Evolutionary conservation across 2,797 vertebrate genomes (phyloP).

Genomic region (Parotocinclus haroldoi): DNA sequence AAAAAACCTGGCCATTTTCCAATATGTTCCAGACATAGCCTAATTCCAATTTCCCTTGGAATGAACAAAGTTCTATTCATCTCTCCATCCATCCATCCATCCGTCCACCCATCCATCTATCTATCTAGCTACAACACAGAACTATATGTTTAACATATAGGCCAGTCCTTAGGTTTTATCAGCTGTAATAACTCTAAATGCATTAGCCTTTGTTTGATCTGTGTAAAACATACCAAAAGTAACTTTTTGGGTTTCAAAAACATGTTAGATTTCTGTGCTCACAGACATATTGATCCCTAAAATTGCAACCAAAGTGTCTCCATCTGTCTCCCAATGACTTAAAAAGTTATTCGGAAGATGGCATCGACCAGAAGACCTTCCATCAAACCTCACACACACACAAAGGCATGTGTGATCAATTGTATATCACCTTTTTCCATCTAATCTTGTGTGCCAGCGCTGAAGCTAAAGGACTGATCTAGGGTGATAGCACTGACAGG

Average conservation of each 20-base stretch:
- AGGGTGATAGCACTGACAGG: slow-evolving; percentile 1
- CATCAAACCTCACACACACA: slow-evolving; percentile 49
- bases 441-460: slow-evolving; percentile 21
- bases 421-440: slow-evolving; percentile 10
- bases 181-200: too few relatives aligned
- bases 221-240: neutral
- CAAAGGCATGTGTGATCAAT: slow-evolving; percentile 38
- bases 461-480: slow-evolving; percentile 19
- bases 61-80: too few relatives aligned
- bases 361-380: slow-evolving; percentile 61
- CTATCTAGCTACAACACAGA: too few relatives aligned
- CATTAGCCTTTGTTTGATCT: neutral
- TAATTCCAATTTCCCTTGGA: too few relatives aligned
- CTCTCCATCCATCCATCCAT: too few relatives aligned
- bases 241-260: neutral
- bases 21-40: too few relatives aligned
- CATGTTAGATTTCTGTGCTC: slow-evolving; percentile 3
- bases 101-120: too few relatives aligned
- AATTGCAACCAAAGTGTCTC: slow-evolving; percentile 41
- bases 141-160: too few relatives aligned
- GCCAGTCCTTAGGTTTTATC: too few relatives aligned
- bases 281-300: slow-evolving; percentile 31
- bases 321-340: slow-evolving; percentile 68
- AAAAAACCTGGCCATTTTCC: too few relatives aligned
- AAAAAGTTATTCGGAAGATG: slow-evolving; percentile 65